phyloP scores from a whole-genome alignment of 1,140 invertebrate genomes.

The Macrocentrus cingulum region DNA sequence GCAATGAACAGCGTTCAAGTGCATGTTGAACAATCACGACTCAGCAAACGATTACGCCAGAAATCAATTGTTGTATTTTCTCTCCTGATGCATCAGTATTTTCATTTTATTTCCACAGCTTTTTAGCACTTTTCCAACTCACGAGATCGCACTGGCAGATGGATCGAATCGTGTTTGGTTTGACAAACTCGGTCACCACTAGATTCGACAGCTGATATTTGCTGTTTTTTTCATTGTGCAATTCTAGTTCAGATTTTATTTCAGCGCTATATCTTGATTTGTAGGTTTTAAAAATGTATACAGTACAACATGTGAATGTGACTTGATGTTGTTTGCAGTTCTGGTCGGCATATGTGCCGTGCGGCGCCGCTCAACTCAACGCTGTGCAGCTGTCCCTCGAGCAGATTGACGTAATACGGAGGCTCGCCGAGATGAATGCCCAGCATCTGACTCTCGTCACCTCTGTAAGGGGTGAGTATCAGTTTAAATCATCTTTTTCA shows the following conservation, averaged over 20 bases:
- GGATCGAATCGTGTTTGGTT: too few relatives aligned
- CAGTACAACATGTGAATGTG: not conserved
- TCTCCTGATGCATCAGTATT: not conserved
- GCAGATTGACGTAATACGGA: slow-evolving; percentile 81
- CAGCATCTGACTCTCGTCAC: slow-evolving; percentile 65
- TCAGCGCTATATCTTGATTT: slow-evolving; percentile 2
- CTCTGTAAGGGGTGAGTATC: slow-evolving; percentile 63
- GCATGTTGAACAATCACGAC: slow-evolving; percentile 10
- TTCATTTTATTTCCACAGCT: not conserved
- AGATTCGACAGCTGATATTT: too few relatives aligned
- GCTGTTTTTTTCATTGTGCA: too few relatives aligned
- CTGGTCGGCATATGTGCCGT: slow-evolving; percentile 88
- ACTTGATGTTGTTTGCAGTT: slow-evolving; percentile 61
- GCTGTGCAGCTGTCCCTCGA: slow-evolving; percentile 81
- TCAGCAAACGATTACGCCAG: slow-evolving; percentile 12
- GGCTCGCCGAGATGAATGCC: slow-evolving; percentile 70
- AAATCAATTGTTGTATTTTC: slow-evolving; percentile 2
- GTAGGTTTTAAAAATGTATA: not conserved
- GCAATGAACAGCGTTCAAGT: slow-evolving; percentile 4
- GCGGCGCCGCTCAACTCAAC: slow-evolving; percentile 78
- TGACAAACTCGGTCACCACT: too few relatives aligned
- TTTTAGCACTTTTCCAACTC: too few relatives aligned
- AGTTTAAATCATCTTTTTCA: not conserved
- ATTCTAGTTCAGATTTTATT: too few relatives aligned
- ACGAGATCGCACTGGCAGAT: too few relatives aligned